Percentiles rank a stretch among this genome's conserved stretches.
These are phyloP conservation scores for Chrysemys picta DNA, from an alignment of 2,113 vertebrate genomes.

Conservation along the genomic window DNA sequence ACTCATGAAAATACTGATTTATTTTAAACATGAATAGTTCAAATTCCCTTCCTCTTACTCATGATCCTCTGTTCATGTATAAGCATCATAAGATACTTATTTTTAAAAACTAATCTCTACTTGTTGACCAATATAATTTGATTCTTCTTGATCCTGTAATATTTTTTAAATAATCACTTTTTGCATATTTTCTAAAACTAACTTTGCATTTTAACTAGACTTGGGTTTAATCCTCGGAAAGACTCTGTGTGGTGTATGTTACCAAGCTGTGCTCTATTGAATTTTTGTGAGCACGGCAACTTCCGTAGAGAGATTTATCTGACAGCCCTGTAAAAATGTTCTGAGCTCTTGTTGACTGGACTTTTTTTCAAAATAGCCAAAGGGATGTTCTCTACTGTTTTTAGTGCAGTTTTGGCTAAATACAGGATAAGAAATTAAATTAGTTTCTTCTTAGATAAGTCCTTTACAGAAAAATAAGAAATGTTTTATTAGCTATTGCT, in stretches of 20 bases:
- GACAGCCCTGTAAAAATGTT: constrained; percentile 60
- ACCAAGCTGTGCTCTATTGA: constrained; percentile 66
- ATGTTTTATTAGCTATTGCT: constrained; percentile 26
- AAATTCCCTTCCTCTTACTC: constrained; percentile 37
- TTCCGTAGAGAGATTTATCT: constrained; percentile 56
- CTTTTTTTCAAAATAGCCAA: constrained; percentile 30
- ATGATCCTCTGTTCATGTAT: background rate
- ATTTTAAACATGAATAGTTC: constrained; percentile 19
- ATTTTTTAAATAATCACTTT: constrained; percentile 50
- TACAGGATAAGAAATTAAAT: background rate
- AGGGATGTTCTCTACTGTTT: constrained; percentile 8
- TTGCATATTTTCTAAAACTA: constrained; percentile 53
- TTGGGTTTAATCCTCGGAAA: constrained; percentile 66
- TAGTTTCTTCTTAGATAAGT: constrained; percentile 34
- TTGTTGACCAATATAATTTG: constrained; percentile 47
- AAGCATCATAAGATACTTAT: constrained; percentile 16
- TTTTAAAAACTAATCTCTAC: constrained; percentile 21
- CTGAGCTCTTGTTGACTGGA: constrained; percentile 56
- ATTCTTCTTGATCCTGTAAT: constrained; percentile 23
- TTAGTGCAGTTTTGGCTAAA: background rate
- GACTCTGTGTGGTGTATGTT: constrained; percentile 44
- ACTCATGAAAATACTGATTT: constrained; percentile 22
- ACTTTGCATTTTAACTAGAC: constrained; percentile 60
- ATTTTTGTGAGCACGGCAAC: constrained; percentile 63
- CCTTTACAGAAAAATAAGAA: background rate